phyloP scores from a whole-genome alignment of 2,888 invertebrate species.

The Oegoconia quadripuncta region DNA sequence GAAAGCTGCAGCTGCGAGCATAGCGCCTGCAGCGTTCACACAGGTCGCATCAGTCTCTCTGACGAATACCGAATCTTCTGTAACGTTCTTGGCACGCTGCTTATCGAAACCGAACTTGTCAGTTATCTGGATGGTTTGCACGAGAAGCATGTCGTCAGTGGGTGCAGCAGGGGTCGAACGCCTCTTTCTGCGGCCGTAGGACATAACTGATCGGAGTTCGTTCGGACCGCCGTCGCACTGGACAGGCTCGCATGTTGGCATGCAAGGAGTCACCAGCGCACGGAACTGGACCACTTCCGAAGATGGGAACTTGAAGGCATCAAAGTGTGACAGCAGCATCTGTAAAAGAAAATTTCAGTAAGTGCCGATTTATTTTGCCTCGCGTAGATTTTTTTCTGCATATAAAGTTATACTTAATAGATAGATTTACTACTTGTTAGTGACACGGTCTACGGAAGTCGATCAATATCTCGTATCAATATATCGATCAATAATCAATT shows the following conservation, averaged over 20 bases:
- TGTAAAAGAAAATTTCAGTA: no score
- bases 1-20: conserved; percentile 92
- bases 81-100: conserved; percentile 80
- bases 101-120: conserved; percentile 94
- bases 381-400: no score
- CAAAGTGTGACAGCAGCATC: conserved; percentile 93
- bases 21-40: conserved; percentile 88
- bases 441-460: no score
- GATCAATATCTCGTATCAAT: no score
- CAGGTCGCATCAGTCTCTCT: conserved; percentile 82
- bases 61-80: conserved; percentile 86
- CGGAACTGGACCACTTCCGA: conserved; percentile 97
- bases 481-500: no score
- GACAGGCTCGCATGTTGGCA: conserved; percentile 95
- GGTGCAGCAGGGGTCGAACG: conserved; percentile 80
- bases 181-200: conserved; percentile 90
- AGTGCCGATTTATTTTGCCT: no score
- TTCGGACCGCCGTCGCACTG: conserved; percentile 93
- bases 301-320: conserved; percentile 97
- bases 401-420: no score
- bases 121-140: conserved; percentile 94
- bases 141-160: conserved; percentile 90
- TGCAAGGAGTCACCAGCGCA: conserved; percentile 95
- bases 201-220: conserved; percentile 88
- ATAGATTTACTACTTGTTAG: no score